A percentile compares a stretch with the other conserved stretches of the same genome.
Evolutionary conservation across 2,113 vertebrate genomes (phyloP).

Genomic region (Tragelaphus scriptus): DNA sequence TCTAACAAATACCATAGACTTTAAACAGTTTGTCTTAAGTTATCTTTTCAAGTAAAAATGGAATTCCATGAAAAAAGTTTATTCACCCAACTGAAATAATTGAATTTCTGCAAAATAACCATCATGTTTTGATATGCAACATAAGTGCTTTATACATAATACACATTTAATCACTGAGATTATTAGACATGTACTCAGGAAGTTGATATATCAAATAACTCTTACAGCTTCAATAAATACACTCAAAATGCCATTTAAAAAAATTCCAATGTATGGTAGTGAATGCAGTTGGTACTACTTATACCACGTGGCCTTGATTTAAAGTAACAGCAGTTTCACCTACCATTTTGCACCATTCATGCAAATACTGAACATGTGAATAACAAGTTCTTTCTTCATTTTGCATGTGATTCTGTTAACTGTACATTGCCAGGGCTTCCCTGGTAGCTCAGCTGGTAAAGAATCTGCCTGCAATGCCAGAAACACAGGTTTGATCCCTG

Average conservation of each 20-base stretch:
- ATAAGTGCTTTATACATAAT: background rate
- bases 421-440: background rate
- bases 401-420: background rate
- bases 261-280: background rate
- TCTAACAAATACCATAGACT: background rate
- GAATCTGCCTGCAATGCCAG: background rate
- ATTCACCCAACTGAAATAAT: background rate
- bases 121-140: background rate
- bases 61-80: background rate
- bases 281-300: background rate
- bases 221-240: background rate
- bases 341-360: background rate
- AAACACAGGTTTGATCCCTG: background rate
- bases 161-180: background rate
- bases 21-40: background rate
- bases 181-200: background rate
- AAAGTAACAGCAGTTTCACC: background rate
- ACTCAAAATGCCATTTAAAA: background rate
- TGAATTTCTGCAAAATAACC: background rate
- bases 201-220: background rate
- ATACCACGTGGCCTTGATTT: background rate
- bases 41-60: background rate
- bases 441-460: background rate
- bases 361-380: background rate
- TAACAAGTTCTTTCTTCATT: background rate